Conservation (phyloP, 2,113 vertebrate genomes). For the Hyla sarda region DNA sequence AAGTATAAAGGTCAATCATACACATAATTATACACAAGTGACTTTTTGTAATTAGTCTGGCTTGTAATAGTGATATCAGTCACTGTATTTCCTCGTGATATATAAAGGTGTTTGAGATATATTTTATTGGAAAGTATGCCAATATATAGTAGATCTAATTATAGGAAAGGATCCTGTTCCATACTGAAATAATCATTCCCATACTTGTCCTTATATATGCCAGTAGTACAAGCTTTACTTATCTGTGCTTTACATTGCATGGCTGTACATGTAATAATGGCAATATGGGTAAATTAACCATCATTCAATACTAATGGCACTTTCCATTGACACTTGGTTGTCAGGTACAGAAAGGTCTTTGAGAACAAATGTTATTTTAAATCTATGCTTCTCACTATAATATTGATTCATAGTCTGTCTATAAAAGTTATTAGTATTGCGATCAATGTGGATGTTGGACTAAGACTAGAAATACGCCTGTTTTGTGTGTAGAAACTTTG, state of each 20-base stretch:
- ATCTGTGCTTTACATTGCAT: neutral
- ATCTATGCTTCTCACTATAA: slow-evolving; percentile 21
- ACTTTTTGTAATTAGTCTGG: neutral
- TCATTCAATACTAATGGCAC: slow-evolving; percentile 33
- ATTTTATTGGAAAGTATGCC: neutral
- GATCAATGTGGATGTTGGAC: neutral
- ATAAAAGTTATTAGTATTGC: slow-evolving; percentile 45
- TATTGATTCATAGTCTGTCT: slow-evolving; percentile 41
- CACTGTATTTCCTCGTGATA: neutral
- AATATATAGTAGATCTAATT: neutral
- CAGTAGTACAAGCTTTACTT: neutral
- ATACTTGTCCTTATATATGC: neutral
- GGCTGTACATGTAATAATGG: neutral
- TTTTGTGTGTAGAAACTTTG: neutral
- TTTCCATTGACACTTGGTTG: slow-evolving; percentile 9
- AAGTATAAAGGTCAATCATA: neutral
- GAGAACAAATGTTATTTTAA: slow-evolving; percentile 35
- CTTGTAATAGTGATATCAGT: neutral
- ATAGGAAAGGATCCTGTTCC: neutral
- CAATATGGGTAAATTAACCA: slow-evolving; percentile 5
- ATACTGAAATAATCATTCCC: neutral
- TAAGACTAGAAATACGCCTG: neutral
- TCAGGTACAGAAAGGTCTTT: slow-evolving; percentile 17
- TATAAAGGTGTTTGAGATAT: neutral
- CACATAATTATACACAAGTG: neutral